Percentiles rank a stretch among this genome's conserved stretches.
phyloP scores from a whole-genome alignment of 2,888 invertebrate genomes.

The Drosophila ezoana region DNA sequence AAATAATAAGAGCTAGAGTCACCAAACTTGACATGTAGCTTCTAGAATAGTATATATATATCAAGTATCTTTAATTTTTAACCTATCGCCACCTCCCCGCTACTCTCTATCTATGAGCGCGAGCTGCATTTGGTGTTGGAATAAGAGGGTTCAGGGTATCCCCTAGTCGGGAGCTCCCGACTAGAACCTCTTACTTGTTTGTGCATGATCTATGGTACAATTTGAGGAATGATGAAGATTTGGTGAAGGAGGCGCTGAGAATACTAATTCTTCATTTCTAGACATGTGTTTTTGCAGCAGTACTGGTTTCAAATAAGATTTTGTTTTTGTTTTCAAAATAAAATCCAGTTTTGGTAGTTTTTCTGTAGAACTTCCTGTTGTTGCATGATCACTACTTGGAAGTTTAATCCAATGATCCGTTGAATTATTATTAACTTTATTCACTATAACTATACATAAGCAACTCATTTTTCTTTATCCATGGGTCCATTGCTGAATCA shows the following conservation, averaged over 20 bases:
- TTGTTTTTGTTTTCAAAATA: constrained; percentile 32
- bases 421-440: constrained; percentile 27
- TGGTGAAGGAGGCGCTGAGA: constrained; percentile 81
- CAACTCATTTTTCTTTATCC: constrained; percentile 81
- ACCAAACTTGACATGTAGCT: too few species aligned
- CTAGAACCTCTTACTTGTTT: too few species aligned
- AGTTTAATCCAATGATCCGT: constrained; percentile 82
- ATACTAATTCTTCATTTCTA: constrained; percentile 46
- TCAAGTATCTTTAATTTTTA: too few species aligned
- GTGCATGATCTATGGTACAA: constrained; percentile 51
- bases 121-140: too few species aligned
- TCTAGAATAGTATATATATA: too few species aligned
- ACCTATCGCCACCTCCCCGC: too few species aligned
- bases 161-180: too few species aligned
- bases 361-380: constrained; percentile 18
- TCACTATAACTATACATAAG: constrained; percentile 35
- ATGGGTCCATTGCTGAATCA: constrained; percentile 83
- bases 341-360: constrained; percentile 61
- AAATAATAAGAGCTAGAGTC: too few species aligned
- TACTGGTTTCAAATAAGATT: constrained; percentile 61
- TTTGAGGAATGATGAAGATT: constrained; percentile 64
- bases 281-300: constrained; percentile 71
- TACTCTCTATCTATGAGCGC: too few species aligned
- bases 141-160: too few species aligned
- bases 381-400: constrained; percentile 23